Base-by-base conservation (phyloP, 1,140 invertebrate genomes). In the Eriosoma lanigerum region DNA sequence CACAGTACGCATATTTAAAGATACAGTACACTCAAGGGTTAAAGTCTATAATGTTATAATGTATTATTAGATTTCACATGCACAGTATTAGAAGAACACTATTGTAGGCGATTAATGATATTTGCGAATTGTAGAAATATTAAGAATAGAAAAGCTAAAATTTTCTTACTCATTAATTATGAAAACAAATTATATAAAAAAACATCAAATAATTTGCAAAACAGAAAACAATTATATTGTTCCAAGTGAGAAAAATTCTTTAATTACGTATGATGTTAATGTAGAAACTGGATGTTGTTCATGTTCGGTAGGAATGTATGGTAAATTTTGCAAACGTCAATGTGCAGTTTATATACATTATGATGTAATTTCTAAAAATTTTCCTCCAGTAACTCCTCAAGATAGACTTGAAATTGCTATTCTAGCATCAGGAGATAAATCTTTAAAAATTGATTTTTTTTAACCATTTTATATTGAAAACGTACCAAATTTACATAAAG, bases 391-490 rank as follows among this genome's bases (percentile, higher is more conserved):
- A 17, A 60, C 58, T 60, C 58, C 58, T 60, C 56, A 58, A 58
- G 56, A 58, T 58, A 58, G 56, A 26, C 56, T 26, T 58, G 56
- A 58, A 26, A 58, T 60, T 29, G 58, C 26, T 32, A 60, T 60
- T 4, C 26, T 60, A 60, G 58, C 58, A 60, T 60, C 26, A 29
- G 58, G 58, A 60, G 58, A 60, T 60, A 29, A 60, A 60, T 60
- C 58, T 60, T 15, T 60, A 32, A 60, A 60, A 60, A 19, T 60
- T 60, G 58, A 60, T 60, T 60, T 60, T 60, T 60, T 32, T 32
- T 26, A 29, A 60, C 26, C 58, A 60, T 60, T 60, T 32, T 60
- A 29, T 60, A 21, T 26, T 26, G 58, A 60, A 3, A 60, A 60
- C 10, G 24, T 24, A 15, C 8, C 54, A 56, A 10, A 56, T 58